Conservation (phyloP, 1,140 invertebrate genomes). For the Caerostris darwini region DNA sequence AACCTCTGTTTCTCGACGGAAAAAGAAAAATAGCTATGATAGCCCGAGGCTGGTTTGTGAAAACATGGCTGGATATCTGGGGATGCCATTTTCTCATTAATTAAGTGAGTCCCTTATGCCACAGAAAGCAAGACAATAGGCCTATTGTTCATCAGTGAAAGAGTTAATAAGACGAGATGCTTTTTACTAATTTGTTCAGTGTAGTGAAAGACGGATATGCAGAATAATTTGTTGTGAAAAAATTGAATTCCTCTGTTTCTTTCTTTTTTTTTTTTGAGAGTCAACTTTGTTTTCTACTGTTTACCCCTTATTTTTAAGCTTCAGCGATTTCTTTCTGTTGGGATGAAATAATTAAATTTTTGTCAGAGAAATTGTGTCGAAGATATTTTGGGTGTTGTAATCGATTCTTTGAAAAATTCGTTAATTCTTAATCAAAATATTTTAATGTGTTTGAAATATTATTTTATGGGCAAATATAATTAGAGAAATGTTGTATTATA, state of each 20-base stretch:
- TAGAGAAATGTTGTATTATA: no score
- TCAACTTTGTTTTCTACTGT: not conserved
- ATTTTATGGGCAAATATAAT: no score
- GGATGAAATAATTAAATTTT: constrained; percentile 17
- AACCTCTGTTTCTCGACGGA: not conserved
- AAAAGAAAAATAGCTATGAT: constrained; percentile 6
- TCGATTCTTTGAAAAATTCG: no score
- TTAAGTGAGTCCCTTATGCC: not conserved
- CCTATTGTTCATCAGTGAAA: no score
- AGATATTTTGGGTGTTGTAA: no score
- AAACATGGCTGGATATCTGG: not conserved
- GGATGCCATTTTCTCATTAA: constrained; percentile 29
- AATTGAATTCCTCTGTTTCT: no score
- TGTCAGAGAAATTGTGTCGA: not conserved
- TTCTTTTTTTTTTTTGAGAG: not conserved
- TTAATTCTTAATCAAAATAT: no score
- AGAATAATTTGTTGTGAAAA: no score
- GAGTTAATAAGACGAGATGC: no score
- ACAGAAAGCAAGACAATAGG: not conserved
- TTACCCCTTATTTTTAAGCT: not conserved
- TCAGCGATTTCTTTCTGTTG: not conserved
- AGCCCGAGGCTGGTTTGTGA: not conserved
- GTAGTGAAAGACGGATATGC: no score
- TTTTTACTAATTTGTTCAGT: no score
- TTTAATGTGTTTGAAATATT: no score